Evolutionary conservation across 2,888 invertebrate genomes (phyloP), one percentile per base, ranked within the genome.

Genomic region (Hoplodrina blanda): DNA sequence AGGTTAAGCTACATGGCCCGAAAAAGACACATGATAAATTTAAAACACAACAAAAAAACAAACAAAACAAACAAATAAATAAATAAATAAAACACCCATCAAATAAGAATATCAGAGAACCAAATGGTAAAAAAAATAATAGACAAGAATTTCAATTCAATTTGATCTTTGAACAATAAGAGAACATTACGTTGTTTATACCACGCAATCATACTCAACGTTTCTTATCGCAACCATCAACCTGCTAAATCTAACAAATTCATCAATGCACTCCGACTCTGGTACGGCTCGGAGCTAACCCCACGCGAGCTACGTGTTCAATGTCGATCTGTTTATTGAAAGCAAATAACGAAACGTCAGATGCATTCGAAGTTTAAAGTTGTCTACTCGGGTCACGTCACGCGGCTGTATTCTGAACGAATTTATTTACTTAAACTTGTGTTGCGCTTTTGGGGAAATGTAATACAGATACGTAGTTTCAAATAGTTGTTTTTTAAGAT

Each of bases 331-430:
- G 72, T 80, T 76, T 76, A 81, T 81, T 83, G 81, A 83, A 83
- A 75, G 62, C 83, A 71, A 76, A 80, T 67, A 80, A 71, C 66
- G 53, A 63, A 66, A 83, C 62, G 83, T 80, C 83, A 82, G 67
- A 57, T 69, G 76, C 76, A 80, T 69, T 69, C 52, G 54, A 73
- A 79, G 62, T 74, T 80, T 69, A 59, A 79, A 78, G 30, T 73
- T 60, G 61, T 57, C 13, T 44, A 80, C 15, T 52, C 80, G 6
- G 30, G 37, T 68, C 83, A 80, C 79, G 79, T 80, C 49, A 41
- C 30, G 57, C 20, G 73, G 74, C 54, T 53, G 46, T 82, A 78
- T 78, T 82, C 80, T 78, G 82, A 49, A 11, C 4, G 49, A 55
- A 25, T 53, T 15, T 52, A 61, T 81, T 81, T 70, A 41, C 61